Evolutionary conservation across 1,140 invertebrate species (phyloP), one percentile per base, ranked within the genome.

Genomic region (Episyrphus balteatus): DNA sequence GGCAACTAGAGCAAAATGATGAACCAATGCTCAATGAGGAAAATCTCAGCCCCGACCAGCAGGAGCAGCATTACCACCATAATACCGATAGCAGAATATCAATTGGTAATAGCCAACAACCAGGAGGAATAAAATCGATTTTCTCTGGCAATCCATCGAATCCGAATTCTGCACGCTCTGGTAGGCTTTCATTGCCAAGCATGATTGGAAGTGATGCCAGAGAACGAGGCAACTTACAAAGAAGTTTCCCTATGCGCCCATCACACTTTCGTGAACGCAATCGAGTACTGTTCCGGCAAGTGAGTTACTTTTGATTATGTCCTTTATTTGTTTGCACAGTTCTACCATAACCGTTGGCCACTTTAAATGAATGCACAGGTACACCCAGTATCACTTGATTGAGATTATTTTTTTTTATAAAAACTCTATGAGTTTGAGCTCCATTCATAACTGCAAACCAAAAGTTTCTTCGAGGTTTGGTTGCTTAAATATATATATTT

Each of bases 181-280:
- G 46, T 13, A 49, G 49, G 13, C 38, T 50, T 0, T 17, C 42
- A 18, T 42, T 57, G 12, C 54, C 53, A 19, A 42, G 40, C 6
- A 44, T 40, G 0, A 44, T 45, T 37, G 34, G 45, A 5, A 44
- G 37, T n/a, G 48, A 57, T 17, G 10, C 37, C 49, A 52, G 13
- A 9, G 49, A 57, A 15, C 44, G 39, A 9, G 19, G 50, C 2
- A 58, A 60, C 8, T 51, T 62, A 34, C 47, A 54, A 33, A 52
- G 50, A 18, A 47, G 49, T 17, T 60, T 61, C 46, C 62, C 58
- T 1, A 44, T 54, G 11, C 49, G 59, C 36, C 55, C 58, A 54
- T 65, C 62, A 2, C 59, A 65, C 31, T 65, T 65, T 21, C 51
- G 62, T 31, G 62, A 65, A 50, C 46, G 62, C 26, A 65, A 61